Base-by-base conservation (phyloP, 1,140 invertebrate genomes). In the Pachypeltis micranthus region DNA sequence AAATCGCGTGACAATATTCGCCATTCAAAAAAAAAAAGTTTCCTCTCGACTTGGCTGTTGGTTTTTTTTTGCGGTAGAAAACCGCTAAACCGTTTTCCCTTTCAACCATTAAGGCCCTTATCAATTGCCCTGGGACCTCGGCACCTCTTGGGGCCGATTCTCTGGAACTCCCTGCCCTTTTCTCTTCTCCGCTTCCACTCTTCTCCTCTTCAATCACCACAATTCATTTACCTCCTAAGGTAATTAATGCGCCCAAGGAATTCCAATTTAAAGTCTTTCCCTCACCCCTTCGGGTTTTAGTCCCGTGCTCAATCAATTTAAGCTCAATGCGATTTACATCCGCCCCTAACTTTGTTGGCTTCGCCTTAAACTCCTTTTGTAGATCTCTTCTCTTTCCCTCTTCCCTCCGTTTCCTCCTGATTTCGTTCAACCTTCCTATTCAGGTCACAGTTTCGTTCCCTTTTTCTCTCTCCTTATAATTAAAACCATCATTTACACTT, bases 261-360 rank as follows among this genome's bases (percentile, higher is more conserved):
- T 65, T 65, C 63, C 63, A 65, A 65, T 65, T 65, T 65, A 65
- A 61, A 61, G 63, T 61, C 59, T 64, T 64, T 64, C 58, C 63
- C 27, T 31, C 26, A 23, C 57, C 57, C 57, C 29, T 59, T 51
- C 47, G 47, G 47, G 47, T 51, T 51, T 51, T 51, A 51, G 47
- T 4, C 57, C 24, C 57, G 57, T 59, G 57, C 57, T 39, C 44
- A 60, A 60, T 64, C 58, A 64, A 59, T 64, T 64, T 57, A 57
- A 54, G 24, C 28, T 58, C 59, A 51, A 55, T 59, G 44, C 28
- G 26, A 47, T 65, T 59, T 54, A 47, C 47, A 57, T 61, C 28
- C 29, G 54, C 16, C 26, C 57, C 57, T 59, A 59, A 59, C 57
- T 59, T 59, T 59, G 57, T 59, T 59, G 57, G 57, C 26, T 34